A percentile compares a stretch with the other conserved stretches of the same genome.
These are phyloP conservation scores for Cheilosia variabilis DNA, from an alignment of 2,888 invertebrate genomes.

Conservation along the genomic window DNA sequence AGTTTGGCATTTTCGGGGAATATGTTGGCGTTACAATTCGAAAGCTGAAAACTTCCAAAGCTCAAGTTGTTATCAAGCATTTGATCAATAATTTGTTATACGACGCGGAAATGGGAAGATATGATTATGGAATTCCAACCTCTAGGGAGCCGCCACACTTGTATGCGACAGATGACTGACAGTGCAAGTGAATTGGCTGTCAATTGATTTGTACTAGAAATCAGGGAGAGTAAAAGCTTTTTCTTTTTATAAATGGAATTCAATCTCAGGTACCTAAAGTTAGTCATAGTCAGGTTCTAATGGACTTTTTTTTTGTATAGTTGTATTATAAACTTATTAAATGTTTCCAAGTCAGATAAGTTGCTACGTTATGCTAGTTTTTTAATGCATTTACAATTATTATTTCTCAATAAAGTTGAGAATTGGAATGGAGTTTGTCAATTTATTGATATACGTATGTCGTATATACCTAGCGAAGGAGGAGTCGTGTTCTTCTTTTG, in stretches of 20 bases:
- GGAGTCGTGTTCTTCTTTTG: too few species aligned
- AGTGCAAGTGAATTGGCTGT: not conserved
- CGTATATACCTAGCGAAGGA: too few species aligned
- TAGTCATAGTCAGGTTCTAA: constrained; percentile 53
- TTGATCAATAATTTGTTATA: constrained; percentile 82
- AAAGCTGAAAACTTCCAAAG: constrained; percentile 81
- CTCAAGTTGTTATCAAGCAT: constrained; percentile 82
- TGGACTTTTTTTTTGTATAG: constrained; percentile 23
- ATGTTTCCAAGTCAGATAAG: constrained; percentile 5
- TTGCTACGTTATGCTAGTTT: not conserved
- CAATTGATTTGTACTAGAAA: constrained; percentile 27
- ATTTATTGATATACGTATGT: too few species aligned
- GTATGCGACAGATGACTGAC: constrained; percentile 79
- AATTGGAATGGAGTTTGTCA: too few species aligned
- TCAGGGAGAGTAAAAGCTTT: constrained; percentile 64
- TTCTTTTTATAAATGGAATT: constrained; percentile 37
- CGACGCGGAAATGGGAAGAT: constrained; percentile 82
- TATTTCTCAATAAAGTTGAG: not conserved
- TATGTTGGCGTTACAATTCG: constrained; percentile 82
- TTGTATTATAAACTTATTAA: constrained; percentile 31
- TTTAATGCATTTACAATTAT: not conserved
- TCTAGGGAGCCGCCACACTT: constrained; percentile 82
- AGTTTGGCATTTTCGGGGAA: constrained; percentile 82
- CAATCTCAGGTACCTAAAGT: constrained; percentile 69
- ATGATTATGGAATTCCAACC: constrained; percentile 82